Base-by-base conservation (phyloP, 2,113 vertebrate species). In the Daboia siamensis region DNA sequence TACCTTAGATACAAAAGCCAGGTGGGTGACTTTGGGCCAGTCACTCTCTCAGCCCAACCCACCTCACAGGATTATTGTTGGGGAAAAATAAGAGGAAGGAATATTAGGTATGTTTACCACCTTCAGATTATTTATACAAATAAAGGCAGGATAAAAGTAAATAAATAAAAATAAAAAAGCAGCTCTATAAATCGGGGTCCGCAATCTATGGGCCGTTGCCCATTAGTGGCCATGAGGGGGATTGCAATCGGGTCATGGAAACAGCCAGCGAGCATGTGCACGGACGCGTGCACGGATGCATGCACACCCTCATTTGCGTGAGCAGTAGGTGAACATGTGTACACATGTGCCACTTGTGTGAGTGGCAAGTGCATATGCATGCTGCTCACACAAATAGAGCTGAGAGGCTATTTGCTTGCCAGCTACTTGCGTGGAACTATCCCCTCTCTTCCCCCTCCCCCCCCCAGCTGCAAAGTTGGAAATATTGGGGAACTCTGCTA, bases 401-500 rank as follows among this genome's bases (percentile, higher is more conserved):
- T 69, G 33, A 0, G 5, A 33, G 64, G 0, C 2, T 5, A 69
- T 33, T 12, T 69, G 29, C 29, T 69, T 69, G 29, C 29, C 15
- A 13, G 29, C 64, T 13, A 15, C 64, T n/a, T 33, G 29, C 2
- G 13, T 33, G 29, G 64, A 69, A 69, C 13, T 5, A 69, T 69
- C 29, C 13, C 29, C 5, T 69, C 12, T 54, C 12, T 13, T 6
- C 52, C 5, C 64, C 4, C 11, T 39, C 39, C 12, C 1, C 1
- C 1, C 24, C 64, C 2, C 1, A 9, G 48, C 13, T 0, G n/a
- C 64, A n/a, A 33, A 69, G 64, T 12, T 13, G 29, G 29, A 69
- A 33, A 69, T 4, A 5, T 69, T 69, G 64, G 29, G 11, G 5
- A 15, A 69, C 64, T 6, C 13, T 69, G 64, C 97, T 93, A 95